phyloP scores from a whole-genome alignment of 2,888 invertebrate species.

The Ischnura elegans region DNA sequence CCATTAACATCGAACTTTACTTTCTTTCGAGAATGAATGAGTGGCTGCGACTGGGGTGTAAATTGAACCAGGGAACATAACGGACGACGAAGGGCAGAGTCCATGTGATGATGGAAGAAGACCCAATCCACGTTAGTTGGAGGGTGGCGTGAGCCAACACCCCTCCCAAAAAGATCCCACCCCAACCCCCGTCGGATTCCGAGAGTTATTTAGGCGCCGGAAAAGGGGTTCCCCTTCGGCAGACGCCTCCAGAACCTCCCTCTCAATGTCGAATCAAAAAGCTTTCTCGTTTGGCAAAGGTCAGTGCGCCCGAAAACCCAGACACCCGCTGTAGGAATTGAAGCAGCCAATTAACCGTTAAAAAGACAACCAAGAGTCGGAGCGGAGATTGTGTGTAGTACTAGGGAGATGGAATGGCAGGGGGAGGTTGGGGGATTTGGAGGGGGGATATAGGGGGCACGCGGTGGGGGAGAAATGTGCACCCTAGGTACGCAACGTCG shows the following conservation, averaged over 20 bases:
- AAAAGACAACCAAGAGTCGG: slow-evolving; percentile 26
- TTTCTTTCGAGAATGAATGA: no score
- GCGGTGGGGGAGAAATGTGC: not conserved
- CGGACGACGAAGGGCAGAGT: no score
- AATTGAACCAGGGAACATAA: no score
- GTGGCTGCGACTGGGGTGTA: no score
- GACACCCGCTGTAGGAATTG: not conserved
- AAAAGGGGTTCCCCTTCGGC: no score
- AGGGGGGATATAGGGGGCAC: not conserved
- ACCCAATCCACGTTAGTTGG: not conserved
- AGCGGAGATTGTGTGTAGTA: not conserved
- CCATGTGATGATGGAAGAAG: not conserved
- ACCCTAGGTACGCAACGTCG: slow-evolving; percentile 21
- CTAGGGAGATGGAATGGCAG: not conserved
- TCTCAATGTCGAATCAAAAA: slow-evolving; percentile 20
- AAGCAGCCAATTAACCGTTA: slow-evolving; percentile 23
- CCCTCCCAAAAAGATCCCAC: no score
- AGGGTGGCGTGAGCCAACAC: not conserved
- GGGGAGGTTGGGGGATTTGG: not conserved
- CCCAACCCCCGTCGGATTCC: no score
- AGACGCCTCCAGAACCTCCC: not conserved
- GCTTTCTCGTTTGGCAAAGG: slow-evolving; percentile 1
- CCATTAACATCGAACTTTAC: no score
- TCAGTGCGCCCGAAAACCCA: slow-evolving; percentile 25
- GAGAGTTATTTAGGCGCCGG: not conserved